Base-by-base conservation (phyloP, 2,113 vertebrate species). In the Sander vitreus region DNA sequence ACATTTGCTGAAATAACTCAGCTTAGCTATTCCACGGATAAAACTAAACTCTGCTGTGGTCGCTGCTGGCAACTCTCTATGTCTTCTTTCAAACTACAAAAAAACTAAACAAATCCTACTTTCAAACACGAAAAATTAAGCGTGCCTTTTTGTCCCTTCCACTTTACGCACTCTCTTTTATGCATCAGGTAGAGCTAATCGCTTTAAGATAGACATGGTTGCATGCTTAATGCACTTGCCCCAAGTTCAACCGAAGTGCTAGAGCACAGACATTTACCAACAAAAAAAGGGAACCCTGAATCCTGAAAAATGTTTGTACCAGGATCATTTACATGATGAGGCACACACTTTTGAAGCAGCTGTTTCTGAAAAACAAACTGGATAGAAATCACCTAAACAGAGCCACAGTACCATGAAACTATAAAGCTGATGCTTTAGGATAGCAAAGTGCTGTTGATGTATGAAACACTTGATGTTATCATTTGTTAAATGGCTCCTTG, bases 1-100 rank as follows among this genome's bases (percentile, higher is more conserved):
- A 18, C 48, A 2, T 53, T 75, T 81, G 55, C 55, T 64, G 59
- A 71, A 76, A 65, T 76, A 68, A 55, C 47, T 30, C 27, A 4
- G 12, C 16, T 68, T 6, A 53, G 30, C 39, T 23, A 2, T 19
- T 21, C 39, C 53, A 71, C 21, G 23, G 55, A 73, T 48, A 66
- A 83, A 70, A 65, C 21, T 72, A 59, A 66, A 54, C 36, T 16
- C 50, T 10, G 25, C 53, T 68, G 75, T 84, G 75, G 69, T 62
- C 36, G 55, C 59, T 18, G 19, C 55, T 71, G 62, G 69, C 62
- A 55, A 48, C 60, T 36, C 23, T 0, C 13, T 47, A n/a, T 43
- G 30, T 53, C 47, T 43, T 74, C 33, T 43, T 66, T 67, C 5
- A 43, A 15, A 39, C 39, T n/a, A 45, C 12, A 21, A 19, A 45